Evolutionary conservation across 2,888 invertebrate species (phyloP).

Genomic region (Parnassius mnemosyne): DNA sequence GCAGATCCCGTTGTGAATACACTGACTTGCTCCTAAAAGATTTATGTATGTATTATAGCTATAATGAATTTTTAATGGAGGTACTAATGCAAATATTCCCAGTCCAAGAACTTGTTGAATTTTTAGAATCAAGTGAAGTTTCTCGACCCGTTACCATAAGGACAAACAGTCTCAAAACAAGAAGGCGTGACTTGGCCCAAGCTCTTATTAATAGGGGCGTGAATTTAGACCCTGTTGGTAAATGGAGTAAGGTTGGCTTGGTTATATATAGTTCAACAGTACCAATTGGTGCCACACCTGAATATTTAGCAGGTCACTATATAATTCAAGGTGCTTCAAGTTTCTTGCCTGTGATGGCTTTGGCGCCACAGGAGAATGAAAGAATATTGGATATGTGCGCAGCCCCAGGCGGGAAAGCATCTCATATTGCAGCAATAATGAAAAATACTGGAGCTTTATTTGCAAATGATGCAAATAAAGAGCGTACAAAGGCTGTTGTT

Average conservation of each 20-base stretch:
- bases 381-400: conserved; percentile 97
- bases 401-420: conserved; percentile 99
- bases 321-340: conserved; percentile 98
- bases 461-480: conserved; percentile 96
- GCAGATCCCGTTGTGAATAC: conserved; percentile 90
- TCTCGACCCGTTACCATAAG: conserved; percentile 97
- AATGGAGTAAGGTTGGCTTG: conserved; percentile 99
- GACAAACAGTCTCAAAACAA: conserved; percentile 96
- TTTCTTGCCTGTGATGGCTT: conserved; percentile 97
- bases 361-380: conserved; percentile 98
- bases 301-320: conserved; percentile 99
- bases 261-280: conserved; percentile 98
- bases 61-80: conserved; percentile 97
- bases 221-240: conserved; percentile 98
- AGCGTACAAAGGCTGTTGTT: conserved; percentile 93
- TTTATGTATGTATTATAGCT: conserved; percentile 96
- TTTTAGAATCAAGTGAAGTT: conserved; percentile 97
- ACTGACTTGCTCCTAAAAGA: conserved; percentile 89
- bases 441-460: conserved; percentile 98
- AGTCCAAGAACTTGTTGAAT: conserved; percentile 92
- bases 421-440: conserved; percentile 98
- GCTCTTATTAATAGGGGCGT: conserved; percentile 97
- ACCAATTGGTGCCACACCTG: conserved; percentile 98
- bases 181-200: conserved; percentile 95
- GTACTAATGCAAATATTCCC: conserved; percentile 95